These are phyloP conservation scores for Percina caprodes DNA, from an alignment of 2,113 vertebrate genomes.

Conservation along the genomic window DNA sequence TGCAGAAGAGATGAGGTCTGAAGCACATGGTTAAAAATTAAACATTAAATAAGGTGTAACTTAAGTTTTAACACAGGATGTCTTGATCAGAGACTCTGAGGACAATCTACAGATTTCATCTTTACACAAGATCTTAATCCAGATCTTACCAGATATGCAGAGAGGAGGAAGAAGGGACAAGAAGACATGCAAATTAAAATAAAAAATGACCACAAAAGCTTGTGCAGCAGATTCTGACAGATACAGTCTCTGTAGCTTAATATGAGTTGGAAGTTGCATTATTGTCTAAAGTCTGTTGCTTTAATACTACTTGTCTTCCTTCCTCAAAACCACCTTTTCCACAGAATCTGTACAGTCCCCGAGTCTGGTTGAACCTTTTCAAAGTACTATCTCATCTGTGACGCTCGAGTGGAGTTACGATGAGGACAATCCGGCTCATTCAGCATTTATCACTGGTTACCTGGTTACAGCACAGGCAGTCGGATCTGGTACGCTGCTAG, in stretches of 20 bases:
- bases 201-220: background rate
- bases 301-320: background rate
- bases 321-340: background rate
- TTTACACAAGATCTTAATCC: background rate
- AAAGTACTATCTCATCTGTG: constrained; percentile 61
- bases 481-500: background rate
- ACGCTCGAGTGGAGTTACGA: constrained; percentile 72
- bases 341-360: constrained; percentile 55
- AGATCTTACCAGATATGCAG: constrained; percentile 1
- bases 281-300: background rate
- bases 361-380: constrained; percentile 20
- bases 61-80: constrained; percentile 5
- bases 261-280: background rate
- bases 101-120: background rate
- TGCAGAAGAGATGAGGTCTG: background rate
- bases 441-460: constrained; percentile 77
- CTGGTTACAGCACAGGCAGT: constrained; percentile 47
- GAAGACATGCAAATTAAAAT: background rate
- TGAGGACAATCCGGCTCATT: constrained; percentile 59
- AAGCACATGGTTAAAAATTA: background rate
- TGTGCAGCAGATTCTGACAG: background rate
- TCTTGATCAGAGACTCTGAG: background rate
- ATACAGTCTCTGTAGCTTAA: background rate
- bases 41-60: background rate
- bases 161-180: background rate